Percentiles rank a stretch among this genome's conserved stretches.
Conservation (phyloP, 2,888 invertebrate species). For the Parelbella ahira region DNA sequence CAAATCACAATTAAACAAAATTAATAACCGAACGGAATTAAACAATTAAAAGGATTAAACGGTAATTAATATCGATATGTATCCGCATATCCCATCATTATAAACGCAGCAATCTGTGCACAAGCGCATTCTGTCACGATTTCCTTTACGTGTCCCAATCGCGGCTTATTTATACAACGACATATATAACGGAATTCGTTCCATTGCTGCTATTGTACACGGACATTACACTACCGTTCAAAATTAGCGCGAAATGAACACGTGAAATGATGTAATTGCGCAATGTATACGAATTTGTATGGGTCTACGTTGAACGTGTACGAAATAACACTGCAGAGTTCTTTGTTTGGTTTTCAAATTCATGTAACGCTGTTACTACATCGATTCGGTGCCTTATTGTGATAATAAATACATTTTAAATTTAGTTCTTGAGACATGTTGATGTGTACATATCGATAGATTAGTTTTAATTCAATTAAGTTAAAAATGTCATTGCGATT, state of each 20-base stretch:
- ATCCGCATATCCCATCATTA: constrained; percentile 26
- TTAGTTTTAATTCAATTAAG: no score
- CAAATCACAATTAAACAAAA: no score
- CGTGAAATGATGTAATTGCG: constrained; percentile 9
- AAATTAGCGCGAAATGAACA: constrained; percentile 10
- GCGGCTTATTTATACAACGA: constrained; percentile 8
- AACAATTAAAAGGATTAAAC: neutral
- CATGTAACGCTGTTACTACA: constrained; percentile 14
- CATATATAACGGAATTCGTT: constrained; percentile 10
- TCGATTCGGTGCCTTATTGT: no score
- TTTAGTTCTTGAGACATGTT: no score
- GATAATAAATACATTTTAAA: no score
- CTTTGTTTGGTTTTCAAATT: constrained; percentile 18
- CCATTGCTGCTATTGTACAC: constrained; percentile 15
- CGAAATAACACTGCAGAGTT: neutral
- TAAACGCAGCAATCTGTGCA: constrained; percentile 36
- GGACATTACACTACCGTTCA: neutral
- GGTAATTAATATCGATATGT: constrained; percentile 1
- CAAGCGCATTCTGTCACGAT: constrained; percentile 65
- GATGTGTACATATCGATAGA: no score
- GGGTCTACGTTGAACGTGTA: neutral
- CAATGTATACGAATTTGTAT: neutral
- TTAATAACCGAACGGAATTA: no score
- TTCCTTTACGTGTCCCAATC: constrained; percentile 28
- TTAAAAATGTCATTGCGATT: no score